Evolutionary conservation across 92 coral and sea anemone species (phyloP).

Genomic region (Micromussa lordhowensis): DNA sequence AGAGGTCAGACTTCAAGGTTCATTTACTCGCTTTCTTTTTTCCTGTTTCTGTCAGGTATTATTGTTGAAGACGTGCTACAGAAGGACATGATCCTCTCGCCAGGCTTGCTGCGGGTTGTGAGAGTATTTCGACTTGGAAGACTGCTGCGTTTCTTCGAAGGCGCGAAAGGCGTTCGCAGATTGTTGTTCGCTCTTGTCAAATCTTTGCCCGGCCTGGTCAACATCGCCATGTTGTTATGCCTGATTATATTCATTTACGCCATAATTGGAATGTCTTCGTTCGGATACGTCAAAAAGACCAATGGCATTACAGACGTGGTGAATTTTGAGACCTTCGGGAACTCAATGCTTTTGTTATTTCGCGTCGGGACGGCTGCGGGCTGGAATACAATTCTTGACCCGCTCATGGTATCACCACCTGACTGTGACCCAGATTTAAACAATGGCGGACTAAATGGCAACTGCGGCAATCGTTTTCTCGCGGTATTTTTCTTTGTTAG

Average conservation of each 20-base stretch:
- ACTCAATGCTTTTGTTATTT: conserved; percentile 86
- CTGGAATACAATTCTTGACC: conserved; percentile 98
- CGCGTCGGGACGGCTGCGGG: conserved; percentile 99
- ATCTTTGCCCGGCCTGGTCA: conserved; percentile 95
- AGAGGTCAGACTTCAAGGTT: neutral
- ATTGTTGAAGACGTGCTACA: conserved; percentile 83
- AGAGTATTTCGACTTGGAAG: conserved; percentile 96
- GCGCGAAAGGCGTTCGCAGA: conserved; percentile 96
- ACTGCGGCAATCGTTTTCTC: conserved; percentile 90
- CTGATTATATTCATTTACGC: conserved; percentile 96
- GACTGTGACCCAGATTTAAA: conserved; percentile 64
- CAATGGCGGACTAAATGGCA: conserved; percentile 54
- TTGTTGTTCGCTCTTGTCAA: conserved; percentile 91
- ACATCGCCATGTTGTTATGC: conserved; percentile 90
- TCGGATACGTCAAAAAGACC: conserved; percentile 92
- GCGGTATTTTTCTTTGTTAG: conserved; percentile 96
- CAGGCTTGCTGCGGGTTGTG: conserved; percentile 96
- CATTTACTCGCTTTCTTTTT: neutral
- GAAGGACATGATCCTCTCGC: conserved; percentile 89
- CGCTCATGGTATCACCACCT: conserved; percentile 87
- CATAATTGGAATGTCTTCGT: conserved; percentile 97
- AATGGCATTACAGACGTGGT: conserved; percentile 96
- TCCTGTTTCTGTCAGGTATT: conserved; percentile 61
- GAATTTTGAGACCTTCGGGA: conserved; percentile 92
- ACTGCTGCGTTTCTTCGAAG: conserved; percentile 93